Base-by-base conservation (phyloP, 2,888 invertebrate genomes). In the Myopa testacea region DNA sequence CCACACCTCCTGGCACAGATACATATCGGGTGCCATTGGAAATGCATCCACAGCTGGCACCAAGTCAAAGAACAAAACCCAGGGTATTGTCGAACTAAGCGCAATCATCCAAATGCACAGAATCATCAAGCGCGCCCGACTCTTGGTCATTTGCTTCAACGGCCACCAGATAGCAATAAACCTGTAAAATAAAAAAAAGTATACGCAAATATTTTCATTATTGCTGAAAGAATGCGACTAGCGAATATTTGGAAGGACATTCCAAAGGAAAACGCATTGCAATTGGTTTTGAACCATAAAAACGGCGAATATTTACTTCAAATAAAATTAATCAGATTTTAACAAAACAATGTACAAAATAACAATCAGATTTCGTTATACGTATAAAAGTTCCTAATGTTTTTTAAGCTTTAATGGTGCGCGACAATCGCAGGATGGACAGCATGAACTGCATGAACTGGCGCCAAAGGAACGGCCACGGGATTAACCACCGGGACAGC, bases 121-220 rank as follows among this genome's bases (percentile, higher is more conserved):
- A 84, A 98, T 97, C 92, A 97, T 95, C 88, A 95, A 91, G 75
- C 96, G 92, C 12, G 97, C 96, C 26, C 96, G 93, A 76, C 94
- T 92, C 86, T 96, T 96, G 69, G 97, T 96, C 90, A 98, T 96
- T 89, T 97, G 96, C 86, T 95, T 96, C 84, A 98, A 89, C 3
- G 97, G 96, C 94, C 96, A 97, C 95, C 98, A 97, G 85, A 98
- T 98, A 68, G 98, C 98, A 83, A 98, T 92, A 88, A 97, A 98
- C 91, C 98, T 98, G 94, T 26, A 94, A 92, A 91, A 58, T 16
- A 58, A 58, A 58, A 4, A 4, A 58, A n/a, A 16, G n/a, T 12
- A 16, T 16, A 58, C 12, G 8, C 65, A 16, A 65, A 65, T 65
- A 16, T 16, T 38, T 65, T 65, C 12, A 14, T 65, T 65, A 65